Conservation (phyloP, 2,888 invertebrate genomes). For the Perithous albicinctus region DNA sequence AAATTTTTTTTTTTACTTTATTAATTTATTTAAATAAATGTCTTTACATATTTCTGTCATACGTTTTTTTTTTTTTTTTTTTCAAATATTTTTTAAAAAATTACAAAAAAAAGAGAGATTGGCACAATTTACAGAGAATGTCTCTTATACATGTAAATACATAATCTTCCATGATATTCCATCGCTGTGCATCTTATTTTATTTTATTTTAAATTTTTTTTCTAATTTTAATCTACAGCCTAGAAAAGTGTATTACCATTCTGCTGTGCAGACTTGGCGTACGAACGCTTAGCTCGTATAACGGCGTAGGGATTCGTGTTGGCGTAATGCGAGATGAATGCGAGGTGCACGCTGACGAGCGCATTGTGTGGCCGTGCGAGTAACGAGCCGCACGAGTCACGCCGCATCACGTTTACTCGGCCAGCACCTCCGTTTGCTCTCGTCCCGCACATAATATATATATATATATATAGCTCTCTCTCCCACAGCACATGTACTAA, state of each 20-base stretch:
- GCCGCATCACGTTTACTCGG: conserved; percentile 76
- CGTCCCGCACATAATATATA: background rate
- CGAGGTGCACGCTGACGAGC: conserved; percentile 77
- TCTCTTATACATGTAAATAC: too few species aligned
- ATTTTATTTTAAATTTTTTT: too few species aligned
- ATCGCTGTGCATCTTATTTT: too few species aligned
- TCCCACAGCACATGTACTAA: background rate
- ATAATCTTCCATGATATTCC: too few species aligned
- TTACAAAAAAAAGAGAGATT: too few species aligned
- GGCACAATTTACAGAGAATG: too few species aligned
- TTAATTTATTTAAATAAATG: too few species aligned
- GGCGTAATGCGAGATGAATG: conserved; percentile 75
- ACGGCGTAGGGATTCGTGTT: conserved; percentile 41
- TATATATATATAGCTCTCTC: conserved; percentile 5
- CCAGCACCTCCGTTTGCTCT: conserved; percentile 15
- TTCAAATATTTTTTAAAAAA: too few species aligned
- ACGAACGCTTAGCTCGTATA: conserved; percentile 33
- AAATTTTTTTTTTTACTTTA: too few species aligned
- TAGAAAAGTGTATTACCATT: background rate
- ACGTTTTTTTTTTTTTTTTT: too few species aligned
- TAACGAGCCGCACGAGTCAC: conserved; percentile 80
- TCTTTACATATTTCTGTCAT: too few species aligned
- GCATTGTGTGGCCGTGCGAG: conserved; percentile 78
- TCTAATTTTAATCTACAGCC: background rate
- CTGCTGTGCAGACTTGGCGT: conserved; percentile 3